Evolutionary conservation across 2,113 vertebrate genomes (phyloP).

Genomic region (Bufo gargarizans): DNA sequence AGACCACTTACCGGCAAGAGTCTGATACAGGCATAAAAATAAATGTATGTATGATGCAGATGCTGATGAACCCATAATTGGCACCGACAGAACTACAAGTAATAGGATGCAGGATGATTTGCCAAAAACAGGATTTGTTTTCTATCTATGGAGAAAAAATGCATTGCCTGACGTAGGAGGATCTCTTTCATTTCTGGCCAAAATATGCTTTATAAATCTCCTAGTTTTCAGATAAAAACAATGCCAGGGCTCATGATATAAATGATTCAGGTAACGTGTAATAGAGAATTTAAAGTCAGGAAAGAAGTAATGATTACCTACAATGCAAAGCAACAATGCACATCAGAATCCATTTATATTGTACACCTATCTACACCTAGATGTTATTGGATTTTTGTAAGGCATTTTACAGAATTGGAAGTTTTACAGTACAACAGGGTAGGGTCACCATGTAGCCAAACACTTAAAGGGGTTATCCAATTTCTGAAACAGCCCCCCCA

Average conservation of each 20-base stretch:
- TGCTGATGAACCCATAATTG: slow-evolving; percentile 20
- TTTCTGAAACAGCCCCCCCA: too few relatives aligned
- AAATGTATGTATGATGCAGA: slow-evolving; percentile 18
- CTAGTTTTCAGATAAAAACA: slow-evolving; percentile 10
- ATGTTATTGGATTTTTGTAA: neutral
- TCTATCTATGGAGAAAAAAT: neutral
- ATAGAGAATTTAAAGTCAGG: neutral
- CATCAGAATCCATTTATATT: neutral
- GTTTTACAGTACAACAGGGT: too few relatives aligned
- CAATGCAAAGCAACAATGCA: neutral
- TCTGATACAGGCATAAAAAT: neutral
- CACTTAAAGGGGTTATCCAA: too few relatives aligned
- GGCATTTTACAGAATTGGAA: neutral
- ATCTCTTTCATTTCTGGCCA: slow-evolving; percentile 5
- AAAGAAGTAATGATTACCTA: neutral
- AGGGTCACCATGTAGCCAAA: too few relatives aligned
- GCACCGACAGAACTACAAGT: slow-evolving; percentile 16
- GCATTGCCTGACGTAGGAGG: neutral
- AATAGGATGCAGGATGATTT: neutral
- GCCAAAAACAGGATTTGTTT: slow-evolving; percentile 5
- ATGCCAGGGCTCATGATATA: neutral
- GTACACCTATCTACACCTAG: neutral
- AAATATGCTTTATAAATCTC: slow-evolving; percentile 23
- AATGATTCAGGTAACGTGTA: neutral
- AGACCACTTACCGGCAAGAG: neutral